These are phyloP conservation scores for Nasua narica DNA, from an alignment of 2,797 vertebrate genomes.

Conservation along the genomic window DNA sequence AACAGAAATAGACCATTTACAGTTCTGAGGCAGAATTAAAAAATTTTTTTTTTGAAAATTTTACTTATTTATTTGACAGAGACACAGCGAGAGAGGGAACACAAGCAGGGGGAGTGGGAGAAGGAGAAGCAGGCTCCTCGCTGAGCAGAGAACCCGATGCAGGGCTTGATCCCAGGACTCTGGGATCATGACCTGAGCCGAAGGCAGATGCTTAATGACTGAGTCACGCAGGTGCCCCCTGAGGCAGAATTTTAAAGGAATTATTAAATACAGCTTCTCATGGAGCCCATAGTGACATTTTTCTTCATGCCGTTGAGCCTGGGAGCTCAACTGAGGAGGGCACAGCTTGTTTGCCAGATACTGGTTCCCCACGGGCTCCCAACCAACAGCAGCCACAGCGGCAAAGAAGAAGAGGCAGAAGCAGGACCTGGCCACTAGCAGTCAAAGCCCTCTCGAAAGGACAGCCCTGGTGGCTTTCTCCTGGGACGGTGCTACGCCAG, in stretches of 20 bases:
- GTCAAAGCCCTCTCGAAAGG: neutral
- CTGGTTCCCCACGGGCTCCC: constrained; percentile 12
- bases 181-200: too few relatives aligned
- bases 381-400: neutral
- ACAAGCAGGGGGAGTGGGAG: too few relatives aligned
- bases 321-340: constrained; percentile 25
- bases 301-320: neutral
- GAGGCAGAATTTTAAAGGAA: constrained; percentile 20
- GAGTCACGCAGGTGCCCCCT: too few relatives aligned
- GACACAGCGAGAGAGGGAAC: too few relatives aligned
- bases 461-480: neutral
- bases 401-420: neutral
- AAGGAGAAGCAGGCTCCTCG: too few relatives aligned
- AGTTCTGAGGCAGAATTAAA: constrained; percentile 40
- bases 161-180: too few relatives aligned
- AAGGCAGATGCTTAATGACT: too few relatives aligned
- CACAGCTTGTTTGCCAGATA: constrained; percentile 36
- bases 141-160: too few relatives aligned
- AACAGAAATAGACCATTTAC: neutral
- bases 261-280: constrained; percentile 27
- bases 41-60: too few relatives aligned
- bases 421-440: neutral
- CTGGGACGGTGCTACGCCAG: neutral
- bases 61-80: too few relatives aligned
- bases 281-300: constrained; percentile 7